These are phyloP conservation scores for Polydesmus complanatus DNA, from an alignment of 2,888 invertebrate genomes.

Conservation along the genomic window DNA sequence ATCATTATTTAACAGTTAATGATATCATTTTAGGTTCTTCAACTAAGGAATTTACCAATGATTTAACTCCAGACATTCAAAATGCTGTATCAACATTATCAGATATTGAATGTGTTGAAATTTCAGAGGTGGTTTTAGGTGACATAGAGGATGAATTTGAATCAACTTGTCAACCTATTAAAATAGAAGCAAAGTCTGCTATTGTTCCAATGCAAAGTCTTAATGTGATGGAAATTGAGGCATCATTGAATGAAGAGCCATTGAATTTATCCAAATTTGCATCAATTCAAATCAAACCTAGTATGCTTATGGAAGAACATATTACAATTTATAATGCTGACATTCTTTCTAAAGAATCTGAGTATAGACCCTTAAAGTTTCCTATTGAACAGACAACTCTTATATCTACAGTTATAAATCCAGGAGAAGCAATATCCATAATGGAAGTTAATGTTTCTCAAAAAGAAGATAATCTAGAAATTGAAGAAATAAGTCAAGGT, in stretches of 20 bases:
- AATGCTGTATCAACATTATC: conserved; percentile 15
- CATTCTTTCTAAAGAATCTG: conserved; percentile 13
- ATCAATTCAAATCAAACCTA: conserved; percentile 1
- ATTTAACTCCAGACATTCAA: neutral
- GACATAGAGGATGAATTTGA: conserved; percentile 1
- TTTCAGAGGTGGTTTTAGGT: conserved; percentile 17
- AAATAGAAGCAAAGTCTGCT: conserved; percentile 4
- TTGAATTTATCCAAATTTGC: neutral
- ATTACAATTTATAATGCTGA: conserved; percentile 12
- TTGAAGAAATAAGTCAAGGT: neutral
- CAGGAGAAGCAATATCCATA: conserved; percentile 14
- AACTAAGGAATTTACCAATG: conserved; percentile 1
- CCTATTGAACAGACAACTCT: conserved; percentile 8
- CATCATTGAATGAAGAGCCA: conserved; percentile 9
- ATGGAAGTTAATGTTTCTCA: conserved; percentile 10
- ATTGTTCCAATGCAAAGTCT: conserved; percentile 9
- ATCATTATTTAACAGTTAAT: conserved; percentile 10
- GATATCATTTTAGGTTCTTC: conserved; percentile 11
- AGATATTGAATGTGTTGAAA: conserved; percentile 15
- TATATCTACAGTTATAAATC: neutral
- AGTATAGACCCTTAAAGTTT: neutral
- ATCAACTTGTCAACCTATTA: neutral
- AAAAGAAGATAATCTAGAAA: conserved; percentile 13
- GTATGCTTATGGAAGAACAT: conserved; percentile 6
- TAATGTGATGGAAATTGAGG: conserved; percentile 9